Conservation (phyloP, 2,888 invertebrate species). For the Andrena bicolor region DNA sequence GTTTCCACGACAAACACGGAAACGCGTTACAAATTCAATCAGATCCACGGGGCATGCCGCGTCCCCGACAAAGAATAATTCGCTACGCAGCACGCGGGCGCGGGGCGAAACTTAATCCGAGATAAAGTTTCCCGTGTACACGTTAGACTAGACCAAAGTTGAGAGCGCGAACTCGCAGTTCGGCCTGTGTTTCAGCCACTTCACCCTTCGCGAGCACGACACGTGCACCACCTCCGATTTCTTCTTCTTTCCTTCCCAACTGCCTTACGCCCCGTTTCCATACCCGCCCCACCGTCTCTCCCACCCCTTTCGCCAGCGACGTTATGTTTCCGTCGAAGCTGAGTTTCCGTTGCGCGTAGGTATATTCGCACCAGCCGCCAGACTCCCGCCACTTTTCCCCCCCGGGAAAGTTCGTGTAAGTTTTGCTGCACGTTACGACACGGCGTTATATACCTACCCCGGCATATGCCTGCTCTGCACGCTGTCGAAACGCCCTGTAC, state of each 20-base stretch:
- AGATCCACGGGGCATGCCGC: neutral
- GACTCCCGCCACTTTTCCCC: conserved; percentile 64
- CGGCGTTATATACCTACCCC: conserved; percentile 56
- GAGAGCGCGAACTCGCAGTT: conserved; percentile 55
- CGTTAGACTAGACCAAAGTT: conserved; percentile 54
- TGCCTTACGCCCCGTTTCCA: conserved; percentile 63
- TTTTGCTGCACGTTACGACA: conserved; percentile 68
- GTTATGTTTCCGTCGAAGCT: conserved; percentile 73
- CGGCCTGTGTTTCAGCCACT: conserved; percentile 56
- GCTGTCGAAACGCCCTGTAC: conserved; percentile 73
- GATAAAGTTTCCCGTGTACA: conserved; percentile 44
- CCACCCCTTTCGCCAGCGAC: conserved; percentile 55
- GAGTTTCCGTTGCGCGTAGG: conserved; percentile 65
- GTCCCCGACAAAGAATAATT: conserved; percentile 43
- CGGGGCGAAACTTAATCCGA: conserved; percentile 49
- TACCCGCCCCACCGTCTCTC: conserved; percentile 38
- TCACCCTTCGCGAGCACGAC: conserved; percentile 59
- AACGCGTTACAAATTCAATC: conserved; percentile 9
- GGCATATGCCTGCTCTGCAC: conserved; percentile 51
- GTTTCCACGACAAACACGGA: neutral
- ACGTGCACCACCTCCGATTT: conserved; percentile 65
- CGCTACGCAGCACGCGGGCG: conserved; percentile 14
- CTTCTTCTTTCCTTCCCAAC: conserved; percentile 58
- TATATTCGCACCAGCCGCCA: conserved; percentile 53
- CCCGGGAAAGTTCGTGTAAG: conserved; percentile 75